Base-by-base conservation (phyloP, 1,140 invertebrate genomes). In the Penaeus chinensis region DNA sequence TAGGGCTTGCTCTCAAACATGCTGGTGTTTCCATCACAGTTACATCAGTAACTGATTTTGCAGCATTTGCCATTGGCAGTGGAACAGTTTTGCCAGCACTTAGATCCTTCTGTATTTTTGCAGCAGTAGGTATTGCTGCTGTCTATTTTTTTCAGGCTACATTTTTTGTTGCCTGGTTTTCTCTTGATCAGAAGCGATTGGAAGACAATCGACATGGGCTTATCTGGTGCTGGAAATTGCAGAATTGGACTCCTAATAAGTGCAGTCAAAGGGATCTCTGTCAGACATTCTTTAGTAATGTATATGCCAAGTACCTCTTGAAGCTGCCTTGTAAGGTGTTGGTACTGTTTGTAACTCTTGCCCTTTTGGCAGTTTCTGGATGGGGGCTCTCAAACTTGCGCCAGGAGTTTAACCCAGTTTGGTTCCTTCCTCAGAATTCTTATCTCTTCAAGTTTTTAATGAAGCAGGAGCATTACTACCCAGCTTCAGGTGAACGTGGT, bases 1-100 rank as follows among this genome's bases (percentile, higher is more conserved):
- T 94, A 80, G 93, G 92, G 86, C 91, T 91, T 86, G 91, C 93
- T n/a, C 88, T 94, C 22, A 92, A 94, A 84, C 93, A 94, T 88
- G 94, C 95, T 74, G 95, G 95, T 82, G 94, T 94, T n/a, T 95
- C 95, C 5, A 94, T 95, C 79, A 95, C 95, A 2, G 94, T 95
- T 7, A 95, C 95, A 3, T 95, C 95, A 19, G 90, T 95, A 13
- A 95, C 95, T 5, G 95, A 95, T 91, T 92, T 95, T 88, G 93
- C 94, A 11, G 95, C 95, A 8, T 95, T 95, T 91, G 94, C 93
- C 37, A 94, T 95, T 84, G 95, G 95, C 18, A 93, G 94, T 60
- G 93, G 92, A 10, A 94, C 93, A 1, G 92, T 92, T 16, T 92
- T 94, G 91, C 93, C 93, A 18, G 93, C 93, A 47, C 90, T 94